Evolutionary conservation across 2,888 invertebrate genomes (phyloP), one percentile per base, ranked within the genome.

Genomic region (Camptogramma bilineatum): DNA sequence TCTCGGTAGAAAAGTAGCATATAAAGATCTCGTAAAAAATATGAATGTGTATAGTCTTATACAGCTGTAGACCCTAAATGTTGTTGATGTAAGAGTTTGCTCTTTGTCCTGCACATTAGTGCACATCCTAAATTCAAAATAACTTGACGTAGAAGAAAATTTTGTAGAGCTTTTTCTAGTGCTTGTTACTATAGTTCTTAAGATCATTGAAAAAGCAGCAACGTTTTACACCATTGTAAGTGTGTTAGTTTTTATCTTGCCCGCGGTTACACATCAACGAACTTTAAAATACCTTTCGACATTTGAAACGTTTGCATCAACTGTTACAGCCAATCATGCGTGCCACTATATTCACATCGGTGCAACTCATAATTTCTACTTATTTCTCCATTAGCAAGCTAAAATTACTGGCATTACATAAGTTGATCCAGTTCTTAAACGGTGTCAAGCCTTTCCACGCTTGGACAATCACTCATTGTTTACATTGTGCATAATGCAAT

Each of bases 401-500:
- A 44, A 44, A 44, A 44, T 44, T 44, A 44, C 17, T 13, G 13
- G 34, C 16, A 44, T 44, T 44, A 44, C 44, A 44, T 44, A 44
- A 44, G 16, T 17, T 44, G 44, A 17, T 44, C 44, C 44, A 44
- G 17, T 44, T 44, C 44, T 44, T 17, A 44, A 44, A 44, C 44
- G 44, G 44, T 44, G 44, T 44, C 44, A 44, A 44, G 44, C 17
- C 16, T 44, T 44, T 44, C 17, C 44, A 48, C 48, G 48, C 48
- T 19, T 10, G 24, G 50, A 50, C 21, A 50, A n/a, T 50, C 24
- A 50, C 24, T 44, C 44, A 44, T 44, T 44, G 44, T 44, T 44
- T 44, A 44, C 17, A 44, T 44, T 44, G 1, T 1, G 17, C 17
- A 17, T 17, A 16, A 44, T 44, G 17, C 16, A 17, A 44, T 17